Conservation (phyloP, 2,113 vertebrate genomes). For the Nanorana parkeri region DNA sequence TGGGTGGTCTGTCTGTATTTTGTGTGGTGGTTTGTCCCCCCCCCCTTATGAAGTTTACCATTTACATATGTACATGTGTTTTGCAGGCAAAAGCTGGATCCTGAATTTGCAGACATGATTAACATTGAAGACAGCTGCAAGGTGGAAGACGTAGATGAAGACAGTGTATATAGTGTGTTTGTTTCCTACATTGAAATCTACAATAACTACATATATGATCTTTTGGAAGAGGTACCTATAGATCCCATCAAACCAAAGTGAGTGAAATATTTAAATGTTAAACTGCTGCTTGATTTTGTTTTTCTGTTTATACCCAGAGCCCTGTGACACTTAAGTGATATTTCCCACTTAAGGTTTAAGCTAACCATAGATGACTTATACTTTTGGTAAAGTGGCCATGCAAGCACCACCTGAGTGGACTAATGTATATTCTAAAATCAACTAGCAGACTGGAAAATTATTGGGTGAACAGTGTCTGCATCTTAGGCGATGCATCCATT, state of each 20-base stretch:
- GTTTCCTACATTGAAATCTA: constrained; percentile 98
- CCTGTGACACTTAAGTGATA: too few relatives aligned
- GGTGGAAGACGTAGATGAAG: constrained; percentile 87
- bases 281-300: too few relatives aligned
- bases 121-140: constrained; percentile 81
- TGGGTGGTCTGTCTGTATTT: background rate
- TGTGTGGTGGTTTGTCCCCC: background rate
- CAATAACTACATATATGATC: constrained; percentile 98
- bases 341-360: too few relatives aligned
- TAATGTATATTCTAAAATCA: too few relatives aligned
- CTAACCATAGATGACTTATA: too few relatives aligned
- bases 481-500: too few relatives aligned
- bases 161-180: constrained; percentile 91
- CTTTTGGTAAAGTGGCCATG: too few relatives aligned
- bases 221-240: constrained; percentile 84
- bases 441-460: too few relatives aligned
- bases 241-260: constrained; percentile 93
- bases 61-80: background rate
- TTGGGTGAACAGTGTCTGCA: too few relatives aligned
- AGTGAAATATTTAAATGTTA: constrained; percentile 62
- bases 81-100: constrained; percentile 83
- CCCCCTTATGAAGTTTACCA: background rate
- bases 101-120: constrained; percentile 94
- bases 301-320: too few relatives aligned
- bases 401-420: too few relatives aligned